Conservation (phyloP, 2,113 vertebrate species). For the Nesospiza acunhae region DNA sequence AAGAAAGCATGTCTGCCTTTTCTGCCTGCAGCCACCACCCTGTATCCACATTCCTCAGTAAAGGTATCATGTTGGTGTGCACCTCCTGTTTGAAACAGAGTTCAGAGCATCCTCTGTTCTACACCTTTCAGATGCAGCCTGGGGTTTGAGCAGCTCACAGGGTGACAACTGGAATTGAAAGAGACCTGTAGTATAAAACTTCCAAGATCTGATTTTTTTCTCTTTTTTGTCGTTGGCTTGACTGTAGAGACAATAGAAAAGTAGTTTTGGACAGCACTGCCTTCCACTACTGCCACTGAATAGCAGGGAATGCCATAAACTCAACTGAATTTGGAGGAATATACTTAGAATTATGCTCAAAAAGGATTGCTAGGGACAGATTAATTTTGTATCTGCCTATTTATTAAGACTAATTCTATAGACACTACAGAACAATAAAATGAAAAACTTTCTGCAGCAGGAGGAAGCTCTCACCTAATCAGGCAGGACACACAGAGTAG, state of each 20-base stretch:
- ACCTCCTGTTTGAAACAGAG: neutral
- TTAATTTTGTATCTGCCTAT: neutral
- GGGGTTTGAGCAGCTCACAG: neutral
- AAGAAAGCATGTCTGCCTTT: neutral
- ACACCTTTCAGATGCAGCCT: neutral
- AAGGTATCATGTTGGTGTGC: fast-evolving
- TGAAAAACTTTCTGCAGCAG: neutral
- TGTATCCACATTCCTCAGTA: neutral
- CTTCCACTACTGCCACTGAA: neutral
- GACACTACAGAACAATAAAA: neutral
- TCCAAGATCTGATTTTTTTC: neutral
- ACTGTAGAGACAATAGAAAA: neutral
- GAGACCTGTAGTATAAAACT: neutral
- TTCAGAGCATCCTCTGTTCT: neutral
- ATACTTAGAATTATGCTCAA: neutral
- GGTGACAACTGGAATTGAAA: neutral
- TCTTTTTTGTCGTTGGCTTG: neutral
- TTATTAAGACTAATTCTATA: neutral
- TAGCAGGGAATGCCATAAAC: neutral
- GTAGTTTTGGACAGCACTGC: neutral
- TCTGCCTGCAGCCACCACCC: neutral
- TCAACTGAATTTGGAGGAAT: neutral
- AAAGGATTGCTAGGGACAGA: neutral
- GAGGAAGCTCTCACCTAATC: neutral
- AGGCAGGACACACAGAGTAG: neutral